These are phyloP conservation scores for Macaria notata DNA, from an alignment of 2,888 invertebrate species.

Conservation along the genomic window DNA sequence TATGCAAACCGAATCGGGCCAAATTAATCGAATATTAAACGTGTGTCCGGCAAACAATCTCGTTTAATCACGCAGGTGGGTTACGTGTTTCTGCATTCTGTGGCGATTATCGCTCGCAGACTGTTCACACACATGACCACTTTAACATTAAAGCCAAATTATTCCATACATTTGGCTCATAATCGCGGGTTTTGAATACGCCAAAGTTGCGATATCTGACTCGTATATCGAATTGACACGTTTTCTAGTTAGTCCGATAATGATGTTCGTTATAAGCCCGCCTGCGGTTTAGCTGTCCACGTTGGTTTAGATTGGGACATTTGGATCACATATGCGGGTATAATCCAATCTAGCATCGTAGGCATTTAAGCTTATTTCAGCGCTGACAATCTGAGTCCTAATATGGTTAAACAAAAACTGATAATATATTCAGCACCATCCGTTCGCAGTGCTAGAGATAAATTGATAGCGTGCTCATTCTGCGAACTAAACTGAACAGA, in stretches of 20 bases:
- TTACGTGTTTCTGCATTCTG: constrained; percentile 3
- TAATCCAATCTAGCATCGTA: too few species aligned
- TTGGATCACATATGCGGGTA: neutral
- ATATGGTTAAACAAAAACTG: neutral
- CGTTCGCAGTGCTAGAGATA: constrained; percentile 3
- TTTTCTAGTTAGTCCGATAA: neutral
- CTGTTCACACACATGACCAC: constrained; percentile 1
- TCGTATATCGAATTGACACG: neutral
- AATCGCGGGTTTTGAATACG: neutral
- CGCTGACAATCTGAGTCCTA: neutral
- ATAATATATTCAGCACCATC: constrained; percentile 1
- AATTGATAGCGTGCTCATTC: constrained; percentile 10
- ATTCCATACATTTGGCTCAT: neutral
- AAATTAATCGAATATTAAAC: constrained; percentile 9
- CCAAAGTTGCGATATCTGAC: constrained; percentile 1
- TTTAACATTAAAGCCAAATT: neutral
- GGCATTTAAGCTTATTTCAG: neutral
- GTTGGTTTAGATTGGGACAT: neutral
- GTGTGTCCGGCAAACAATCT: constrained; percentile 6
- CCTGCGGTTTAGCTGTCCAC: neutral
- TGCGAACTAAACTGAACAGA: constrained; percentile 15
- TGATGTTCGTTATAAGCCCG: neutral
- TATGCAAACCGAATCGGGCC: constrained; percentile 3
- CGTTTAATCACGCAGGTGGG: constrained; percentile 2
- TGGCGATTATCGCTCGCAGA: neutral